phyloP scores from a whole-genome alignment of 2,113 vertebrate genomes.

The Brachypodius melanocephalos region DNA sequence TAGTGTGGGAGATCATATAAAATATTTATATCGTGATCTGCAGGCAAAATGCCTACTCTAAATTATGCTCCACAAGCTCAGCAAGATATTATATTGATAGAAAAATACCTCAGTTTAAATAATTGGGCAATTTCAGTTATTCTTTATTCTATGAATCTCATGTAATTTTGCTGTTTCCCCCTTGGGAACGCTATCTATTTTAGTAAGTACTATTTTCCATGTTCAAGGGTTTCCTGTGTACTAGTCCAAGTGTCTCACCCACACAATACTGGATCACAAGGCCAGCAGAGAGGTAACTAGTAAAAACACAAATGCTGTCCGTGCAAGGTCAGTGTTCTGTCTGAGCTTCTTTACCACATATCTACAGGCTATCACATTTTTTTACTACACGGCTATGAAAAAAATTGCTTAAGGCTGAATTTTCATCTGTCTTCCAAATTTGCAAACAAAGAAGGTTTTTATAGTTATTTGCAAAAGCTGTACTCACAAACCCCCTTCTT shows the following conservation, averaged over 20 bases:
- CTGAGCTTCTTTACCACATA: background rate
- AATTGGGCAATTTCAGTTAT: conserved; percentile 55
- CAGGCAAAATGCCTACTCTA: conserved; percentile 41
- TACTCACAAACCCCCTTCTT: background rate
- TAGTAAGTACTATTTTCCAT: background rate
- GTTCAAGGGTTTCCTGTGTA: background rate
- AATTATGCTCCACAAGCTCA: conserved; percentile 23
- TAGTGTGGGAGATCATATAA: conserved; percentile 24
- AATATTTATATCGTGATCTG: conserved; percentile 56
- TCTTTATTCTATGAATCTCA: background rate
- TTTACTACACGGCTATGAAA: background rate
- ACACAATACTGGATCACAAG: background rate
- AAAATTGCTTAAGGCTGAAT: background rate
- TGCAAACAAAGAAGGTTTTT: background rate
- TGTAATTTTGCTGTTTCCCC: background rate
- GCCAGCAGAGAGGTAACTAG: background rate
- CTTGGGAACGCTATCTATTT: background rate
- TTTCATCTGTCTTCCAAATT: background rate
- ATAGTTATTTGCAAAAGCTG: background rate
- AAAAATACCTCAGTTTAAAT: conserved; percentile 50
- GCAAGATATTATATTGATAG: conserved; percentile 43
- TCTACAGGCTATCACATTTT: background rate
- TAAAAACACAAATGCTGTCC: background rate
- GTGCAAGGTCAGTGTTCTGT: background rate
- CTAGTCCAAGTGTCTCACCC: background rate